Evolutionary conservation across 1,140 invertebrate genomes (phyloP), one percentile per base, ranked within the genome.

Genomic region (Periplaneta americana): DNA sequence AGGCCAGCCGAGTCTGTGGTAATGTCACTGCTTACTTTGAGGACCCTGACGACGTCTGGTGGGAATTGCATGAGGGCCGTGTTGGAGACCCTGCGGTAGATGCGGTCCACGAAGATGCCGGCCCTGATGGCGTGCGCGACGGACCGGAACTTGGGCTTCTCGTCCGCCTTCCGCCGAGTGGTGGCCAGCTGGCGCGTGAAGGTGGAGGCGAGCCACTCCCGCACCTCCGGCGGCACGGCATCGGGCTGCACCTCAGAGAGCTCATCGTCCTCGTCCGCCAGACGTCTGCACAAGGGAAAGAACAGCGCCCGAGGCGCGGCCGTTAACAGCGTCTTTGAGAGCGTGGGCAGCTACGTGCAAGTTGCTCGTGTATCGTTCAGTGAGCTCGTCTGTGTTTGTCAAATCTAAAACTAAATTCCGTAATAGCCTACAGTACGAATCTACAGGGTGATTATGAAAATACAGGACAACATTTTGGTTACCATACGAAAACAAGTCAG

Each of bases 71-170:
- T 95, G 18, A 96, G 92, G 31, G 95, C 93, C 3, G 96, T 93
- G 86, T 93, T 96, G 83, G 94, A 96, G 82, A 98, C 94, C 83
- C 96, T 92, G 84, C 97, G 91, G 88, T 98, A 98, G 86, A 98
- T 98, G 84, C 96, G 93, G 88, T 99, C 98, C 83, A 99, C 98
- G 90, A 99, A 98, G 85, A 99, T 98, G 33, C 98, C 98, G 1
- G 98, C 98, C 22, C 98, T 91, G 84, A 99, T 99, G 82, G 97
- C 98, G 87, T 99, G 97, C n/a, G 98, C 98, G 80, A 99, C 98
- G 74, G 96, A 97, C 79, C 96, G 92, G 89, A 99, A 98, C 89
- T 95, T 94, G 28, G 94, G 94, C 86, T 96, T 96, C 86, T 95
- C 94, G 86, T 95, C 96, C 48, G 90, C 93, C 87, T 91, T 93